These are phyloP conservation scores for Mythimna loreyi DNA, from an alignment of 2,888 invertebrate genomes.

Conservation along the genomic window DNA sequence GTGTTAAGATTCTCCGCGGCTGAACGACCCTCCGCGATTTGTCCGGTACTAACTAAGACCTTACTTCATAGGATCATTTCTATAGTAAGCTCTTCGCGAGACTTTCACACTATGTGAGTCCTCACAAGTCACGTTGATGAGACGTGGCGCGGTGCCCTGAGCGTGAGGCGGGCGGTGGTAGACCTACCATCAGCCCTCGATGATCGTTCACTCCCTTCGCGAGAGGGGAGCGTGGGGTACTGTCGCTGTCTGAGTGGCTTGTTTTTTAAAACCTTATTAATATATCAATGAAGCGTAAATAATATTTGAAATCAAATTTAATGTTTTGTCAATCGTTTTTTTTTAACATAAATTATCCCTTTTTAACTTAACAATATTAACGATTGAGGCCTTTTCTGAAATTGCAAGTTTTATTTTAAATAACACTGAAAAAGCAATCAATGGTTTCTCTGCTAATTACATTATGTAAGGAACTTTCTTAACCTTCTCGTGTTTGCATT, in stretches of 20 bases:
- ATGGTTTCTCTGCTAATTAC: no score
- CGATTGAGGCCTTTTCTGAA: no score
- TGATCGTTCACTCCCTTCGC: slow-evolving; percentile 48
- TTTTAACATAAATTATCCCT: no score
- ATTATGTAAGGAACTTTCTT: no score
- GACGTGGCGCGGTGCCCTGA: slow-evolving; percentile 57
- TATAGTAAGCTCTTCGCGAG: slow-evolving; percentile 58
- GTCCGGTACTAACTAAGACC: not conserved
- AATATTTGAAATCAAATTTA: no score
- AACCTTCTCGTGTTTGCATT: no score
- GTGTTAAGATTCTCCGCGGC: slow-evolving; percentile 41
- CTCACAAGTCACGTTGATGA: slow-evolving; percentile 59
- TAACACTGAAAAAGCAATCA: no score
- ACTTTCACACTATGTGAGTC: slow-evolving; percentile 57
- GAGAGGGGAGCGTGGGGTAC: slow-evolving; percentile 45
- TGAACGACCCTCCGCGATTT: slow-evolving; percentile 21
- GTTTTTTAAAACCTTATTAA: not conserved
- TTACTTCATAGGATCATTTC: slow-evolving; percentile 53
- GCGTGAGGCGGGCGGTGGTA: slow-evolving; percentile 56
- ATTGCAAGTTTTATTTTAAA: no score
- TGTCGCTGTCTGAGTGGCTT: slow-evolving; percentile 8
- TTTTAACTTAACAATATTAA: no score
- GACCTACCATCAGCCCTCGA: slow-evolving; percentile 47
- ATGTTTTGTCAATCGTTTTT: no score
- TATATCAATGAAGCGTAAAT: no score